Evolutionary conservation across 2,888 invertebrate genomes (phyloP).

Genomic region (Lithophane socia): DNA sequence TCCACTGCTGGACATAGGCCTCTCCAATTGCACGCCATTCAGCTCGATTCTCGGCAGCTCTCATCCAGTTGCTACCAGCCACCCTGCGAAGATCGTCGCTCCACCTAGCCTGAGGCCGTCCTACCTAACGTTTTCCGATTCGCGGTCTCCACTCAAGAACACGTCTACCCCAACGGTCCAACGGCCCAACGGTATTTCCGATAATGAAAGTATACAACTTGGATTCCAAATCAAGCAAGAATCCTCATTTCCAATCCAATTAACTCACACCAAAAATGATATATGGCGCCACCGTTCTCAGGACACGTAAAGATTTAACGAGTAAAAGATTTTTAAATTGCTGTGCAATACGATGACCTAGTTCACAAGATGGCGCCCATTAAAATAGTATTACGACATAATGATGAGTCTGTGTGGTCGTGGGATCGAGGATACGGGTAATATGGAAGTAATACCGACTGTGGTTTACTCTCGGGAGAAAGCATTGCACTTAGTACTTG

Average conservation of each 20-base stretch:
- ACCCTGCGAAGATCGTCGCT: too few relatives aligned
- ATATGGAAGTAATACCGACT: constrained; percentile 34
- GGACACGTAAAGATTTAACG: constrained; percentile 55
- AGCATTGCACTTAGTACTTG: constrained; percentile 29
- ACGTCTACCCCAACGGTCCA: too few relatives aligned
- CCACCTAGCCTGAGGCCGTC: too few relatives aligned
- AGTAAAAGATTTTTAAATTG: constrained; percentile 63
- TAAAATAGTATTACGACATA: constrained; percentile 73
- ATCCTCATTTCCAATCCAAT: constrained; percentile 2
- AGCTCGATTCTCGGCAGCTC: too few relatives aligned
- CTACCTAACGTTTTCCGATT: too few relatives aligned
- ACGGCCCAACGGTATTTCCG: too few relatives aligned
- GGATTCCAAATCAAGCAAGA: not conserved
- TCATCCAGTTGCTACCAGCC: too few relatives aligned
- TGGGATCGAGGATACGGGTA: constrained; percentile 55
- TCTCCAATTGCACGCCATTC: too few relatives aligned
- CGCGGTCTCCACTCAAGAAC: too few relatives aligned
- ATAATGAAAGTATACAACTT: not conserved
- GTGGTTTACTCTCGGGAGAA: constrained; percentile 53
- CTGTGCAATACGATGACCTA: constrained; percentile 63
- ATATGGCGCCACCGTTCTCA: constrained; percentile 29
- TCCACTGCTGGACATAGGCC: too few relatives aligned
- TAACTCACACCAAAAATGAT: constrained; percentile 18
- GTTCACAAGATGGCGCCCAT: constrained; percentile 69
- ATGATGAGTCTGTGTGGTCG: constrained; percentile 61